Evolutionary conservation across 2,888 invertebrate species (phyloP).

Genomic region (Spodoptera exigua): DNA sequence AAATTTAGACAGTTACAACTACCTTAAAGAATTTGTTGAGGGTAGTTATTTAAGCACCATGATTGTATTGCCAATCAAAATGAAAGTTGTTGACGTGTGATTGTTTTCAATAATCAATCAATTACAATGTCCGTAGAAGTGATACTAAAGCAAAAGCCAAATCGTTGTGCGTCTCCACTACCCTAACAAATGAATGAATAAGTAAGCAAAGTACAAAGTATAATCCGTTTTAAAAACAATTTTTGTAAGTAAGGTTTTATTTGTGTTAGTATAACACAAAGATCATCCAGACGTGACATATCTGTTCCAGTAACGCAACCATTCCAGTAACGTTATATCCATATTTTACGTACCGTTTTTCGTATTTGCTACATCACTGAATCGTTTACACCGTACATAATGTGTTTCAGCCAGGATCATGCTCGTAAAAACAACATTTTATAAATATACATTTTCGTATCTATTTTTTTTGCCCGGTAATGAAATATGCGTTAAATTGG

Average conservation of each 20-base stretch:
- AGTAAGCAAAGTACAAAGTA: too few species aligned
- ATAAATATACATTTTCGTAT: conserved; percentile 52
- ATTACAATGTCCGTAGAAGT: too few species aligned
- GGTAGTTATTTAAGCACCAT: too few species aligned
- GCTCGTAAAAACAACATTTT: conserved; percentile 59
- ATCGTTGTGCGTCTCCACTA: too few species aligned
- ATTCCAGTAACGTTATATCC: conserved; percentile 5
- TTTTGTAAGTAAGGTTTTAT: neutral
- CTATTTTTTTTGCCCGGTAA: conserved; percentile 60
- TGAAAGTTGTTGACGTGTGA: too few species aligned
- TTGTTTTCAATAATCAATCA: too few species aligned
- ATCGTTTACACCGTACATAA: conserved; percentile 46
- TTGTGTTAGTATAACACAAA: conserved; percentile 2
- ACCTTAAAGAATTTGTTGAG: too few species aligned
- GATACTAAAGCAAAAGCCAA: too few species aligned
- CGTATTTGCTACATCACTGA: conserved; percentile 34
- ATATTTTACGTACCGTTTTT: conserved; percentile 26
- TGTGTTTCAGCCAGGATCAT: conserved; percentile 41
- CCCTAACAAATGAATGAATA: too few species aligned
- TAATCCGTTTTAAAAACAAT: too few species aligned
- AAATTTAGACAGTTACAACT: too few species aligned
- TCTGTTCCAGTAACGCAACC: conserved; percentile 7
- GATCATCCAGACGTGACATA: neutral
- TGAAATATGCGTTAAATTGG: conserved; percentile 65
- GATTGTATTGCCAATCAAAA: too few species aligned